phyloP scores from a whole-genome alignment of 64 coral and sea anemone species.

The Actinia tenebrosa region DNA sequence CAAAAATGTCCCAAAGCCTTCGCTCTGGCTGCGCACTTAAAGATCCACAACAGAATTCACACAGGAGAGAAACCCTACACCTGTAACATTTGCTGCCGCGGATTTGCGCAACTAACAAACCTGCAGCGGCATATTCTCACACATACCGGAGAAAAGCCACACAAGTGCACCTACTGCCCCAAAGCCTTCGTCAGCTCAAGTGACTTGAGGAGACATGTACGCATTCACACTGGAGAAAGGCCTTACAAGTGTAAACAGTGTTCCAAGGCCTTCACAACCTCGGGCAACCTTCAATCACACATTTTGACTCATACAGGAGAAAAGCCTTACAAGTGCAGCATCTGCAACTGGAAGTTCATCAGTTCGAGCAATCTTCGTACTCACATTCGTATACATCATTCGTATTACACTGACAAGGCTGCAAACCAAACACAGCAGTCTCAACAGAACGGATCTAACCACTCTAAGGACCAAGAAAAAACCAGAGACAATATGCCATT shows the following conservation, averaged over 20 bases:
- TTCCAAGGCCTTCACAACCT: slow-evolving; percentile 96
- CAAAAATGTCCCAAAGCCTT: slow-evolving; percentile 98
- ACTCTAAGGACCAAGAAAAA: slow-evolving; percentile 43
- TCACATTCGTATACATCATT: slow-evolving; percentile 96
- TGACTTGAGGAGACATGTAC: slow-evolving; percentile 91
- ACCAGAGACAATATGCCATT: slow-evolving; percentile 73
- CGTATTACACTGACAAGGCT: slow-evolving; percentile 75
- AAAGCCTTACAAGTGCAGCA: slow-evolving; percentile 96
- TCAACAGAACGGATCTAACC: slow-evolving; percentile 1
- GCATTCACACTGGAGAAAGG: slow-evolving; percentile 92
- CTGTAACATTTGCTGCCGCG: slow-evolving; percentile 92
- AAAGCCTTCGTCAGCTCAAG: slow-evolving; percentile 99
- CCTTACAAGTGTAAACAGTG: slow-evolving; percentile 99
- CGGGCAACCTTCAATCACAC: slow-evolving; percentile 92
- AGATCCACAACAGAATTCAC: slow-evolving; percentile 98
- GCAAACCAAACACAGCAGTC: slow-evolving; percentile 25
- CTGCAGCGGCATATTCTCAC: slow-evolving; percentile 94
- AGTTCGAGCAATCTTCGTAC: slow-evolving; percentile 93
- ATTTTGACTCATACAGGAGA: slow-evolving; percentile 93
- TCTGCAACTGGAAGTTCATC: slow-evolving; percentile 99
- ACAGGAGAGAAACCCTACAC: slow-evolving; percentile 97
- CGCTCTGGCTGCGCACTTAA: slow-evolving; percentile 91
- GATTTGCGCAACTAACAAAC: slow-evolving; percentile 96
- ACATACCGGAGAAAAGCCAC: slow-evolving; percentile 95
- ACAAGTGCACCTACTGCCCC: slow-evolving; percentile 96